phyloP scores from a whole-genome alignment of 2,113 vertebrate species.

The Calonectris borealis region DNA sequence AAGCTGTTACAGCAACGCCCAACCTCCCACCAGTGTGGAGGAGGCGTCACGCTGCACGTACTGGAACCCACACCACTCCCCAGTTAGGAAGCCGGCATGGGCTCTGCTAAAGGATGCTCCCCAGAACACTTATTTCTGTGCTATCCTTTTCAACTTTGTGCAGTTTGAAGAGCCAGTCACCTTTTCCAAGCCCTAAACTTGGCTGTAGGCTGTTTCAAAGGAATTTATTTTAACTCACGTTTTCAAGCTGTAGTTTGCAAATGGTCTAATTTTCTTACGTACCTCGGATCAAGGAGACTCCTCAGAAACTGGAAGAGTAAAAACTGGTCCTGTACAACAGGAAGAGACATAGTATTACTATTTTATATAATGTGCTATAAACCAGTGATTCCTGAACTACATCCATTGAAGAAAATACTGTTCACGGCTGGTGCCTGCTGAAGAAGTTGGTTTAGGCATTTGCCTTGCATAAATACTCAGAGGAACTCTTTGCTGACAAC shows the following conservation, averaged over 20 bases:
- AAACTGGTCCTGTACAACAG: conserved; percentile 77
- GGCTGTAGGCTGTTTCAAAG: neutral
- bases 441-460: neutral
- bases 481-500: neutral
- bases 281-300: conserved; percentile 89
- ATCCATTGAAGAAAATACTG: neutral
- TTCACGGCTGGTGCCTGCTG: neutral
- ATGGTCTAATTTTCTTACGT: conserved; percentile 5
- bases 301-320: conserved; percentile 88
- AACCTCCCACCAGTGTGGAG: neutral
- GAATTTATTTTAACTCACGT: neutral
- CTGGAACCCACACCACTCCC: neutral
- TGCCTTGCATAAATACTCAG: neutral
- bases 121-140: neutral
- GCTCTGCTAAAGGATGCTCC: neutral
- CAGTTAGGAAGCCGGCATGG: neutral
- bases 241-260: neutral
- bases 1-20: neutral
- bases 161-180: neutral
- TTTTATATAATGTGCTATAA: neutral
- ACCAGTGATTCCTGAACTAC: neutral
- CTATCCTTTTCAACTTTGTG: neutral
- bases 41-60: accelerated
- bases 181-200: neutral
- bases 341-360: neutral